Evolutionary conservation across 2,113 vertebrate species (phyloP).

Genomic region (Tonatia bakeri): DNA sequence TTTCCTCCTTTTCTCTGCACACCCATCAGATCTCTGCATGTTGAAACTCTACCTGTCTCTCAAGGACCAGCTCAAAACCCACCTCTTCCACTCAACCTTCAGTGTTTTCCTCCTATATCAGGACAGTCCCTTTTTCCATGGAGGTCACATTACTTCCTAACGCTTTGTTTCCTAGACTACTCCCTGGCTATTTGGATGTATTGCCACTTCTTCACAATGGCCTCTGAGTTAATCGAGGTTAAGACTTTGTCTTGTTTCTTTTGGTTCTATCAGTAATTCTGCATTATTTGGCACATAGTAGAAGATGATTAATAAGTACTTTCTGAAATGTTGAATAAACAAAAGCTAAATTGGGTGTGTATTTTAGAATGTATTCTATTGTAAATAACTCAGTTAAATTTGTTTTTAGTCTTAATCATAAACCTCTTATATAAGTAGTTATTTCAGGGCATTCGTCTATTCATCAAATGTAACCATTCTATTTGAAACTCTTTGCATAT

Average conservation of each 20-base stretch:
- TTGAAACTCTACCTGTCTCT: not conserved
- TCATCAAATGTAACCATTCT: not conserved
- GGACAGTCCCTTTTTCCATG: not conserved
- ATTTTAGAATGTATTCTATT: not conserved
- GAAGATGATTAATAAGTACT: not conserved
- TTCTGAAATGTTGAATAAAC: conserved; percentile 11
- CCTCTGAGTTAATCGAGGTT: not conserved
- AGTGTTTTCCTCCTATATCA: not conserved
- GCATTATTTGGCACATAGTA: not conserved
- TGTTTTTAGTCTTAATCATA: not conserved
- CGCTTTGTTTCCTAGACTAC: not conserved
- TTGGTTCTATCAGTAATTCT: not conserved
- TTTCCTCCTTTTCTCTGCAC: not conserved
- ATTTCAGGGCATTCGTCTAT: not conserved
- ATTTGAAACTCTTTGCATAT: not conserved
- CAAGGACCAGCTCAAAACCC: not conserved
- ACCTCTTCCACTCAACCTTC: not conserved
- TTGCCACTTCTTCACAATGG: not conserved
- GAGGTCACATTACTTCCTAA: not conserved
- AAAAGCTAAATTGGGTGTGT: not conserved
- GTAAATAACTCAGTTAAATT: conserved; percentile 7
- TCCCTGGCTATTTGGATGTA: not conserved
- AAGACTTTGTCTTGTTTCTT: not conserved
- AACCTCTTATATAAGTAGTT: not conserved
- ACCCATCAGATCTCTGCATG: not conserved